Evolutionary conservation across 1,140 invertebrate genomes (phyloP), one percentile per base, ranked within the genome.

Genomic region (Philotrypesis tridentata): DNA sequence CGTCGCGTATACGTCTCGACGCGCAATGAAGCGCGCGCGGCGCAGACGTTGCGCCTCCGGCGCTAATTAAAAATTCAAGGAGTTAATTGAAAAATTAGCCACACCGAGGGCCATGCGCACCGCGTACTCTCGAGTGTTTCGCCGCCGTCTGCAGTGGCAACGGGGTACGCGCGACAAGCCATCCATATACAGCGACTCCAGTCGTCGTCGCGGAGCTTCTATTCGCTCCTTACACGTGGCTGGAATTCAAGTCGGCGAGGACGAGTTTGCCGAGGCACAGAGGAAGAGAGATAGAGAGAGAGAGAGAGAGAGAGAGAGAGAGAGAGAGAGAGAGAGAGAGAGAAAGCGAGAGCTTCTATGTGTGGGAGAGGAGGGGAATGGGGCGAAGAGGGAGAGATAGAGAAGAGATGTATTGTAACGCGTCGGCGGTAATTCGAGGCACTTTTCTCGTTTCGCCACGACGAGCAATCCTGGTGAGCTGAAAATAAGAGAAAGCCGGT

Each of bases 401-500:
- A 29, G n/a, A 40, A 80, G 23, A 65, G 29, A 73, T 14, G 65
- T 80, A 73, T 72, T 61, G 33, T 43, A 43, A 27, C 23, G 40
- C 43, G 29, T 75, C 25, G 29, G 31, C 25, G 12, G 31, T 48
- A 60, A 60, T 37, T 81, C 2, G 17, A 75, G 37, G 48, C 71
- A 40, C 11, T 68, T n/a, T 80, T 43, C 23, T 65, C 25, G 23
- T 80, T 73, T 73, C 17, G 23, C 60, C 29, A 43, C 25, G 33
- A 63, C 21, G 25, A 9, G 9, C 11, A 37, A 81, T 37, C 21
- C 74, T 7, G 27, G 43, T 29, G 25, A 23, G 61, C 71, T 81
- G 79, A 81, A 80, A 75, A 75, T 74, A 68, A 81, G 40, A 68
- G 29, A 63, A 75, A 6, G 2, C 17, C 12, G 33, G 21, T 80